phyloP scores from a whole-genome alignment of 1,140 invertebrate species.

The Ceratina japonica region DNA sequence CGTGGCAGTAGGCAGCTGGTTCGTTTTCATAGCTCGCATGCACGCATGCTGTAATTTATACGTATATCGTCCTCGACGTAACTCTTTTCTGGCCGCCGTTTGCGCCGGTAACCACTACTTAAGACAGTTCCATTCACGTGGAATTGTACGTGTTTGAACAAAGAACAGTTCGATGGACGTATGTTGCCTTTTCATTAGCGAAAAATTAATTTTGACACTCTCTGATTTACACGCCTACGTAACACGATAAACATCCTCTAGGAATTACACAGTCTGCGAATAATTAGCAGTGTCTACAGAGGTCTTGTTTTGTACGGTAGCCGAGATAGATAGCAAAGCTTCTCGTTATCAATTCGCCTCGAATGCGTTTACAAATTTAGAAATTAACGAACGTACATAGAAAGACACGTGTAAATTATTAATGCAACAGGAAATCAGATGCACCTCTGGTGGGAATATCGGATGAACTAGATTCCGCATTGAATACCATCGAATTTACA shows the following conservation, averaged over 20 bases:
- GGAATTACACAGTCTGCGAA: background rate
- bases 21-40: conserved; percentile 59
- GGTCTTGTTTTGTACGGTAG: too few relatives aligned
- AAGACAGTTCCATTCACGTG: background rate
- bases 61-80: conserved; percentile 56
- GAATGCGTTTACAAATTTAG: too few relatives aligned
- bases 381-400: too few relatives aligned
- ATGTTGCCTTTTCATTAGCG: too few relatives aligned
- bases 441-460: too few relatives aligned
- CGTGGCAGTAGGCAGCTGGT: conserved; percentile 44
- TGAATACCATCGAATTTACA: background rate
- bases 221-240: background rate
- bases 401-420: too few relatives aligned
- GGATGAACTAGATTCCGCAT: too few relatives aligned
- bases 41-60: conserved; percentile 52
- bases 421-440: background rate
- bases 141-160: background rate
- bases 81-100: conserved; percentile 44
- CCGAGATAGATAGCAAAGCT: too few relatives aligned
- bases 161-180: background rate
- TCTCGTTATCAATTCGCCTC: too few relatives aligned
- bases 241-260: background rate
- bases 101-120: background rate
- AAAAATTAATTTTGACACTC: too few relatives aligned
- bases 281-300: background rate